Percentiles rank a stretch among this genome's conserved stretches.
phyloP scores from a whole-genome alignment of 1,140 invertebrate genomes.

The Penaeus indicus region DNA sequence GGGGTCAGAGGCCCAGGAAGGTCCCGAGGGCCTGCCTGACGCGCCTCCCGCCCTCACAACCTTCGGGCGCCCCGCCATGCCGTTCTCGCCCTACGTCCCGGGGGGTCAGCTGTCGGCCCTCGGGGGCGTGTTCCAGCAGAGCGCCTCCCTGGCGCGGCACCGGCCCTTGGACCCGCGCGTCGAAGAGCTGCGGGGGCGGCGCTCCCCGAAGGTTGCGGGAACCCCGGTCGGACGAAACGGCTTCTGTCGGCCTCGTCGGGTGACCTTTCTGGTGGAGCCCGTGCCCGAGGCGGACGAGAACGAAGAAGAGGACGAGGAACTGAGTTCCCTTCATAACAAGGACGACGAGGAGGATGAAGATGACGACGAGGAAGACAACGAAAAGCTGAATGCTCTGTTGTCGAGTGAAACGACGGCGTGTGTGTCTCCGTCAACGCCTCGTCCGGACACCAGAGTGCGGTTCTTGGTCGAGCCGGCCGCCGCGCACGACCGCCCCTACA shows the following conservation, averaged over 20 bases:
- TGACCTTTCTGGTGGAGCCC: slow-evolving; percentile 56
- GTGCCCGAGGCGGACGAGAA: slow-evolving; percentile 27
- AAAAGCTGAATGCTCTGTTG: not conserved
- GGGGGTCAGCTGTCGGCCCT: too few species aligned
- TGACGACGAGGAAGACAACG: slow-evolving; percentile 21
- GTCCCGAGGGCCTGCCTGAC: not conserved
- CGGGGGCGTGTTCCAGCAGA: not conserved
- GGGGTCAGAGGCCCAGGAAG: not conserved
- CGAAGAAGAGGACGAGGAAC: slow-evolving; percentile 6
- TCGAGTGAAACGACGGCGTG: not conserved
- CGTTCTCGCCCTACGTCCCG: too few species aligned
- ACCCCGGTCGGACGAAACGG: slow-evolving; percentile 42
- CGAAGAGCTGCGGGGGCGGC: slow-evolving; percentile 41
- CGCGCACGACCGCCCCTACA: not conserved
- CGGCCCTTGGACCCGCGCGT: slow-evolving; percentile 51
- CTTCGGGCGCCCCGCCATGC: slow-evolving; percentile 18
- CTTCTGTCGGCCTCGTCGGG: slow-evolving; percentile 43
- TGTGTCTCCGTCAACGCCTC: not conserved
- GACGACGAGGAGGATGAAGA: slow-evolving; percentile 28
- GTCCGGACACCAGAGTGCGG: not conserved
- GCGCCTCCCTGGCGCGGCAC: not conserved
- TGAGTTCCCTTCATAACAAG: not conserved
- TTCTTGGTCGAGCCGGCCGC: not conserved
- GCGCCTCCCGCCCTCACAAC: slow-evolving; percentile 31
- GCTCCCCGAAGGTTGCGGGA: slow-evolving; percentile 15